A percentile compares a stretch with the other conserved stretches of the same genome.
Conservation (phyloP, 2,888 invertebrate genomes). For the Liopterus haemorrhoidalis region DNA sequence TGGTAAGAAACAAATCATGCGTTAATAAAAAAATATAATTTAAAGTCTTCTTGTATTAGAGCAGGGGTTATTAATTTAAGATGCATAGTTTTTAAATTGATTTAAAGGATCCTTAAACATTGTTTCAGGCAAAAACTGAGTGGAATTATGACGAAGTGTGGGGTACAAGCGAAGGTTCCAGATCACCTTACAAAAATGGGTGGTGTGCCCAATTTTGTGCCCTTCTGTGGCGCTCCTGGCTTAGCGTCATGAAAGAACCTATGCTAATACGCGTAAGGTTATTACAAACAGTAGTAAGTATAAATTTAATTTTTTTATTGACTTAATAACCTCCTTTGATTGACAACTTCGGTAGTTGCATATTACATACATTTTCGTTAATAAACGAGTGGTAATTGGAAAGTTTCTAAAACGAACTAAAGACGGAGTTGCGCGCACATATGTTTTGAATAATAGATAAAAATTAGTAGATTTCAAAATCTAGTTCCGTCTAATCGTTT, state of each 20-base stretch:
- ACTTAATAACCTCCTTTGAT: not conserved
- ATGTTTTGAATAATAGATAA: too few species aligned
- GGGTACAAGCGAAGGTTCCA: constrained; percentile 32
- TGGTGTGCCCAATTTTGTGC: constrained; percentile 86
- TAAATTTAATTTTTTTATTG: constrained; percentile 22
- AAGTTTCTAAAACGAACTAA: too few species aligned
- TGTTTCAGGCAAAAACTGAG: constrained; percentile 31
- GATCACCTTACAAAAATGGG: constrained; percentile 68
- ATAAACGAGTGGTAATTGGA: too few species aligned
- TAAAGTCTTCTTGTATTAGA: too few species aligned
- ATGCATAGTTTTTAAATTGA: too few species aligned
- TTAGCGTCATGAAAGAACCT: constrained; percentile 84
- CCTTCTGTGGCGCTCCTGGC: constrained; percentile 85
- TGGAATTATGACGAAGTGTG: constrained; percentile 36
- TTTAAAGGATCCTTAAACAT: too few species aligned
- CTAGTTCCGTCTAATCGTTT: too few species aligned
- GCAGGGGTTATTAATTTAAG: too few species aligned
- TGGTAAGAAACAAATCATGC: constrained; percentile 41
- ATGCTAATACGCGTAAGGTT: constrained; percentile 82
- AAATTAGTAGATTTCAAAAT: too few species aligned
- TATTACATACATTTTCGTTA: too few species aligned
- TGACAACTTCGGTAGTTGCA: not conserved
- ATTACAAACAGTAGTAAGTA: constrained; percentile 79
- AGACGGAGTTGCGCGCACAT: too few species aligned
- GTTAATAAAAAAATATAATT: too few species aligned